Evolutionary conservation across 92 coral and sea anemone species (phyloP).

Genomic region (Zoanthus sansibaricus): DNA sequence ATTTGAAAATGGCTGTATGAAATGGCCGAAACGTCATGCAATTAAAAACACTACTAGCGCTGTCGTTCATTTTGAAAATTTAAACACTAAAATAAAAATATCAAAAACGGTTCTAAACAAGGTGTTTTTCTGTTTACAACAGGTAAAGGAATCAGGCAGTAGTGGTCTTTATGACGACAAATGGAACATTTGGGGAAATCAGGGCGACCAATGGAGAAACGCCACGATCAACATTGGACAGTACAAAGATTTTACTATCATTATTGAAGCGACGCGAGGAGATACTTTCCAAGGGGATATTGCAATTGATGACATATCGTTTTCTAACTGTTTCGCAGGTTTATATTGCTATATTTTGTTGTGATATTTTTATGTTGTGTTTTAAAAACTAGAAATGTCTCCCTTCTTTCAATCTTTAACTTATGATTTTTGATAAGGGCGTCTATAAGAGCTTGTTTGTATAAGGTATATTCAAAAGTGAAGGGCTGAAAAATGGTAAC

Average conservation of each 20-base stretch:
- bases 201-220: slow-evolving; percentile 90
- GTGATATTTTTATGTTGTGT: too few relatives aligned
- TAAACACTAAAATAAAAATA: neutral
- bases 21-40: too few relatives aligned
- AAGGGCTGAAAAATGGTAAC: too few relatives aligned
- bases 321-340: slow-evolving; percentile 82
- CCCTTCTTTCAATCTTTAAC: too few relatives aligned
- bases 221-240: slow-evolving; percentile 67
- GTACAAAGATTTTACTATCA: slow-evolving; percentile 80
- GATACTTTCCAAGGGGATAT: slow-evolving; percentile 79
- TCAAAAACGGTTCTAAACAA: neutral
- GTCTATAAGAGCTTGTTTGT: too few relatives aligned
- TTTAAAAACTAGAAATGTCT: too few relatives aligned
- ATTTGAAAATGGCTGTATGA: too few relatives aligned
- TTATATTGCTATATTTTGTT: too few relatives aligned
- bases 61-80: too few relatives aligned
- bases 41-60: too few relatives aligned
- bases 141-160: slow-evolving; percentile 73
- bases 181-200: slow-evolving; percentile 49
- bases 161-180: slow-evolving; percentile 71
- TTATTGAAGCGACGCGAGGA: slow-evolving; percentile 93
- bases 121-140: neutral
- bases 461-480: too few relatives aligned
- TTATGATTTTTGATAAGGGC: too few relatives aligned
- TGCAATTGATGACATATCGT: slow-evolving; percentile 89